These are phyloP conservation scores for Xenops minutus DNA, from an alignment of 2,797 vertebrate genomes.

Conservation along the genomic window DNA sequence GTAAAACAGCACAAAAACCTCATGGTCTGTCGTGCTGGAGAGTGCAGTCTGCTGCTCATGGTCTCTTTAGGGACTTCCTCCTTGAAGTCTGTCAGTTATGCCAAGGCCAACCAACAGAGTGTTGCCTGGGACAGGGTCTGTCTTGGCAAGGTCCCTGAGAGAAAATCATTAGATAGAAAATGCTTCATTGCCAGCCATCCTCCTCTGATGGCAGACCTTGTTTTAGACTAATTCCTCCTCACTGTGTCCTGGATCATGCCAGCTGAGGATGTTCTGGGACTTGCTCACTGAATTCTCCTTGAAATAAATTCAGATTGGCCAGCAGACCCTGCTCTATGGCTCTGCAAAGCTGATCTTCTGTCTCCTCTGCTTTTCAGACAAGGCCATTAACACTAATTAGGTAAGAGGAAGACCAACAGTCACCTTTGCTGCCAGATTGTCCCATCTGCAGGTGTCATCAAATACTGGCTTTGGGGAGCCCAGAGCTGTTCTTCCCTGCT, in stretches of 20 bases:
- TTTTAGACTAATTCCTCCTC: neutral
- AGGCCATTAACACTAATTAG: neutral
- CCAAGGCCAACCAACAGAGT: neutral
- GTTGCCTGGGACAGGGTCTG: neutral
- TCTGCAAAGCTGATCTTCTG: neutral
- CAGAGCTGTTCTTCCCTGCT: neutral
- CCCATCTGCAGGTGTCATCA: neutral
- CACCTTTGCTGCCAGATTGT: neutral
- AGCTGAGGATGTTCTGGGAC: neutral
- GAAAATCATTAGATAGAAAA: neutral
- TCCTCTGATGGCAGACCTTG: neutral
- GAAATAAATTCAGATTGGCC: neutral
- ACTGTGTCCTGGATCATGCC: neutral
- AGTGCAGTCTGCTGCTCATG: neutral
- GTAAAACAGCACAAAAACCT: neutral
- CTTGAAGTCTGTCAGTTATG: neutral
- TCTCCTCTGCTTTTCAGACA: neutral
- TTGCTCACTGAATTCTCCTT: neutral
- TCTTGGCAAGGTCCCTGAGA: neutral
- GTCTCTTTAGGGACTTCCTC: neutral
- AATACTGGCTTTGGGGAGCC: neutral
- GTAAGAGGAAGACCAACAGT: neutral
- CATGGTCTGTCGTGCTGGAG: fast-evolving
- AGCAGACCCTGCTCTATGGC: neutral
- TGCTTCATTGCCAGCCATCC: neutral